Evolutionary conservation across 2,797 vertebrate species (phyloP), one percentile per base, ranked within the genome.

Genomic region (Trichosurus vulpecula): DNA sequence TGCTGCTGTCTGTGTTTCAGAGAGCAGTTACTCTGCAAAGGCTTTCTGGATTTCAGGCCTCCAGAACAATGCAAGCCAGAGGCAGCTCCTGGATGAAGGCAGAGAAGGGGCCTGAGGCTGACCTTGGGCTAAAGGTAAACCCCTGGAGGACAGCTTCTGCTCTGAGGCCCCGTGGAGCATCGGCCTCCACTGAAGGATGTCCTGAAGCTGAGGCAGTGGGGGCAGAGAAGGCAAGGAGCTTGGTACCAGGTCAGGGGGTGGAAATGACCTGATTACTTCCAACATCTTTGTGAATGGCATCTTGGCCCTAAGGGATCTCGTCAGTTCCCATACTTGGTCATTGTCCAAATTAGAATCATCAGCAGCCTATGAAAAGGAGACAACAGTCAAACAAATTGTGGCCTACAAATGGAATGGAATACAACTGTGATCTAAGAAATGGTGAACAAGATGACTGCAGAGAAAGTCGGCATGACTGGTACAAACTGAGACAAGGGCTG

Each of bases 41-140:
- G 97, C 97, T 97, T 98, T 98, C 98, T 99, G 97, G 98, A 98
- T 98, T 97, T 94, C 98, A 96, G 97, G 96, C 97, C 93, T 95
- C 95, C 96, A 97, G 97, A 97, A 96, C 54, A 74, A 97, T 96
- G 96, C 81, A 96, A 97, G 97, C 96, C 98, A 98, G 97, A 97
- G 98, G 97, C 94, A 96, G 94, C 97, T 96, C 90, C 55, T 90
- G 58, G 91, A 97, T 91, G 92, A 95, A 95, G 93, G 95, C 5
- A 41, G 97, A 94, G 96, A 97, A 81, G 41, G 96, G 96, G 95
- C 91, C 90, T 66, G 27, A 95, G 97, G 91, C 0, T 0, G 96
- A 94, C 96, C 96, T 57, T 61, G 52, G 92, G 91, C 96, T 91
- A 90, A 10, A 94, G 94, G 92, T 90, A 91, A 91, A 35, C 91